phyloP scores from a whole-genome alignment of 2,797 vertebrate genomes.

The Enteromius afrohamiltoni region DNA sequence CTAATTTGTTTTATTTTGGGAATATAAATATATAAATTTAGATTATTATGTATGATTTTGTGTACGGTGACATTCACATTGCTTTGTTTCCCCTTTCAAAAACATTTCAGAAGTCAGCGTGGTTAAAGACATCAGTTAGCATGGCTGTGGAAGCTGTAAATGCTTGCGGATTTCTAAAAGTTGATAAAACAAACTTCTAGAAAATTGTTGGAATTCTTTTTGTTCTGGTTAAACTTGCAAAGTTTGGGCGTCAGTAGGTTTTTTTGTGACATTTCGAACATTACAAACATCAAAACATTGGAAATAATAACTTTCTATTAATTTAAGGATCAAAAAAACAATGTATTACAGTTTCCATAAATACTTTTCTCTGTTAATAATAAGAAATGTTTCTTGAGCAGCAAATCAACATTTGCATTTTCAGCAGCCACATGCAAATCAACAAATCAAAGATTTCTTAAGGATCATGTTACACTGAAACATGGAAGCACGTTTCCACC shows the following conservation, averaged over 20 bases:
- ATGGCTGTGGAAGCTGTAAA: neutral
- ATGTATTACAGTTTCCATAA: neutral
- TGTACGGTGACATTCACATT: slow-evolving; percentile 11
- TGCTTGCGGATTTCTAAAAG: neutral
- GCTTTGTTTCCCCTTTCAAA: slow-evolving; percentile 19
- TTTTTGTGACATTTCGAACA: neutral
- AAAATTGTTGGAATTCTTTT: neutral
- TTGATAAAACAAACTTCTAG: neutral
- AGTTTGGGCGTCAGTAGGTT: neutral
- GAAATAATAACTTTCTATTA: neutral
- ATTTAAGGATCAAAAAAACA: neutral
- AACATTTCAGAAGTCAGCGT: neutral
- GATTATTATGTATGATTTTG: slow-evolving; percentile 12
- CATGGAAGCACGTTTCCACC: too few species aligned
- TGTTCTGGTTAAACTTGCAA: neutral
- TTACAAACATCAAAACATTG: neutral
- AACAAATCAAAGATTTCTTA: neutral
- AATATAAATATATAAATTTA: neutral
- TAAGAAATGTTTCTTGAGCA: neutral
- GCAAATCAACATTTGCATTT: neutral
- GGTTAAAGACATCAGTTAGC: neutral
- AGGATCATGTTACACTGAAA: neutral
- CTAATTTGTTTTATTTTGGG: slow-evolving; percentile 25
- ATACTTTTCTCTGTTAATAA: neutral
- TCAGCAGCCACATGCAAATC: too few species aligned